A percentile compares a stretch with the other conserved stretches of the same genome.
Conservation (phyloP, 2,113 vertebrate species). For the Hucho hucho region DNA sequence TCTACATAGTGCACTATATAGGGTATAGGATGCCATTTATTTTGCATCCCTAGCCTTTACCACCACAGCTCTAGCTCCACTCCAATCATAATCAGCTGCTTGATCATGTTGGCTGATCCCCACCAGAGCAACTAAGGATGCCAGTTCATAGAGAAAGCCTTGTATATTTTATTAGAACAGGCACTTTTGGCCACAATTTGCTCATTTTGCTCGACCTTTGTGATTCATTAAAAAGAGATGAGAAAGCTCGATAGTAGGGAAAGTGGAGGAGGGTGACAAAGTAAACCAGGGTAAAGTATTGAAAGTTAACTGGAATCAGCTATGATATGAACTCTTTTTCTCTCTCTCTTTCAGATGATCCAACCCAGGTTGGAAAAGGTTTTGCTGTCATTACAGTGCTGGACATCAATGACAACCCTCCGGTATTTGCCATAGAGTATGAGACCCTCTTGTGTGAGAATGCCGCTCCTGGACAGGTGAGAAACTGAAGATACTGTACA, state of each 20-base stretch:
- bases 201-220: conserved; percentile 29
- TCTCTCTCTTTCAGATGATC: conserved; percentile 79
- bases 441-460: conserved; percentile 93
- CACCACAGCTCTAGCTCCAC: not conserved
- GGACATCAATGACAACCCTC: conserved; percentile 95
- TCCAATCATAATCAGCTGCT: conserved; percentile 17
- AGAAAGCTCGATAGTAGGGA: conserved; percentile 55
- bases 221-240: conserved; percentile 61
- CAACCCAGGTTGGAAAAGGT: conserved; percentile 87
- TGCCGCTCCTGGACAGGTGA: conserved; percentile 85
- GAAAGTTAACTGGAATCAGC: conserved; percentile 28
- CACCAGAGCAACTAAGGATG: conserved; percentile 27
- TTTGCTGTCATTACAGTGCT: conserved; percentile 84
- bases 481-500: conserved; percentile 19
- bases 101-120: conserved; percentile 41
- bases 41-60: not conserved
- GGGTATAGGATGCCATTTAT: too few relatives aligned
- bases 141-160: conserved; percentile 40
- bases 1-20: too few relatives aligned
- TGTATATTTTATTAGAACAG: conserved; percentile 47
- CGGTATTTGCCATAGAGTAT: conserved; percentile 92
- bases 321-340: not conserved
- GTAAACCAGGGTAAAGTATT: conserved; percentile 29
- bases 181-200: conserved; percentile 13
- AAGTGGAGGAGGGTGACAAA: conserved; percentile 35